Base-by-base conservation (phyloP, 2,888 invertebrate species). In the Drosophila paranaensis region DNA sequence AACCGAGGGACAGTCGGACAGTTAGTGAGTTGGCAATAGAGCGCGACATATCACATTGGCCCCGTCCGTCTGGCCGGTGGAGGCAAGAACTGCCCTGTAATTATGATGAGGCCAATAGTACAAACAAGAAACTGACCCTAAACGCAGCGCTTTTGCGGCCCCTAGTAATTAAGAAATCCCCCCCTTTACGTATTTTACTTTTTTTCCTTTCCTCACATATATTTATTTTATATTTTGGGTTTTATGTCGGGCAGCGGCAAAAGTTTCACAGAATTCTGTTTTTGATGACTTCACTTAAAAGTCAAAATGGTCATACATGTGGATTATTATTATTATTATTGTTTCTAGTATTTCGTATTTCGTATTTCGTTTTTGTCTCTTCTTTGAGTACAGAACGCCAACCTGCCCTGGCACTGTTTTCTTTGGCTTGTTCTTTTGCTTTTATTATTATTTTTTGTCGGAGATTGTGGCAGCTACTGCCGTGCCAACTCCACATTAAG, bases 251-350 rank as follows among this genome's bases (percentile, higher is more conserved):
- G 64, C 77, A 72, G 71, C 68, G 51, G 69, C 79, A 71, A 75
- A 77, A 88, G 88, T 81, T 88, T 85, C 85, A 86, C 88, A 79
- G 88, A 86, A 86, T 79, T 88, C 61, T 67, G 70, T 88, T 82
- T 82, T 85, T 90, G 90, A 90, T 90, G 90, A 90, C 90, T 90
- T 90, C 90, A 90, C 90, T 90, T 88, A 84, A 84, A 88, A 58
- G 72, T 71, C 71, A 80, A 82, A 82, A 84, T 84, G 83, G 76
- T 78, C 79, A 82, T 70, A 79, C 77, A 80, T 88, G 83, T 77
- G 74, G 62, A 46, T 62, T 74, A 51, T 75, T 67, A 48, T 67
- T 66, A 80, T 78, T 83, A 68, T 82, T 84, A 74, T 77, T 82
- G 71, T 71, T 81, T 81, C 74, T 77, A 81, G 77, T 69, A 70